Conservation (phyloP, 2,797 vertebrate species). For the Nothura maculosa region DNA sequence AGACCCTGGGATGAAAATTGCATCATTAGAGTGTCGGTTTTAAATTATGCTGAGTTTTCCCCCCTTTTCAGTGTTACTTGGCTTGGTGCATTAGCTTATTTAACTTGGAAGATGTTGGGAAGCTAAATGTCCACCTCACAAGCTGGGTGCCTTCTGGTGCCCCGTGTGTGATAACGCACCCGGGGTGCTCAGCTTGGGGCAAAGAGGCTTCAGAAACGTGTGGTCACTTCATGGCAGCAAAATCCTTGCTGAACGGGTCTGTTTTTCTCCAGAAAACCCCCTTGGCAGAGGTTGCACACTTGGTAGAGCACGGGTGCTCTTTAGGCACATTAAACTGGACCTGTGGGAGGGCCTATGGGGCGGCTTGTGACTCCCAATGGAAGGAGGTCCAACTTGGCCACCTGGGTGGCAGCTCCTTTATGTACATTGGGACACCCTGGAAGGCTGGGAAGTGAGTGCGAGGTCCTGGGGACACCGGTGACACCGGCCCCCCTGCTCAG, state of each 20-base stretch:
- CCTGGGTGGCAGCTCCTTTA: slow-evolving; percentile 25
- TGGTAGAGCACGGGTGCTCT: background rate
- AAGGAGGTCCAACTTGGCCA: slow-evolving; percentile 54
- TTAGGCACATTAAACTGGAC: rapidly evolving
- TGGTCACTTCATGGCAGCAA: background rate
- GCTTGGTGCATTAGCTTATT: background rate
- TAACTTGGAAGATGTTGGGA: background rate
- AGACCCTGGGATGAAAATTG: slow-evolving; percentile 32
- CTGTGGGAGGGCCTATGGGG: background rate
- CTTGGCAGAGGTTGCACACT: too few species aligned
- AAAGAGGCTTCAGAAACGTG: background rate
- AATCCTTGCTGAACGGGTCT: background rate
- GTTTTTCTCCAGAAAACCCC: background rate
- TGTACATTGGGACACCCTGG: slow-evolving; percentile 45
- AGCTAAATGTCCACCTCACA: background rate
- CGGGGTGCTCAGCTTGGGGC: background rate
- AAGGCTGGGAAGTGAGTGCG: background rate
- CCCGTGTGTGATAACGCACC: background rate
- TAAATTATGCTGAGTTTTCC: slow-evolving; percentile 19
- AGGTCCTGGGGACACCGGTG: background rate
- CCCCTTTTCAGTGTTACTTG: background rate
- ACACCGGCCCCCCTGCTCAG: rapidly evolving
- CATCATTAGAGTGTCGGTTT: background rate
- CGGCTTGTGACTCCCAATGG: background rate
- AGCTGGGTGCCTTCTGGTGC: background rate